These are phyloP conservation scores for Rhyacophila brunnea DNA, from an alignment of 1,140 invertebrate genomes.

Conservation along the genomic window DNA sequence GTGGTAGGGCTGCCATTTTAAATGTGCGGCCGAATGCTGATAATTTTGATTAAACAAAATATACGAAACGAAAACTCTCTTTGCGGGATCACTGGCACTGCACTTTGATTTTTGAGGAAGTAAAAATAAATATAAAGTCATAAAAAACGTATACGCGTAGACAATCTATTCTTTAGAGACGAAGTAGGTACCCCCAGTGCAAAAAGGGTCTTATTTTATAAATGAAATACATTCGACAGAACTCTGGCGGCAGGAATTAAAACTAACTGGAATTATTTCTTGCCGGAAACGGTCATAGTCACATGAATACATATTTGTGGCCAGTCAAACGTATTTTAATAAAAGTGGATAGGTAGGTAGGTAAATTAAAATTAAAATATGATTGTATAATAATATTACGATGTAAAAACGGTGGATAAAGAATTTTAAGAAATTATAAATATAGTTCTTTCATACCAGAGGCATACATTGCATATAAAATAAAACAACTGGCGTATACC, in stretches of 20 bases:
- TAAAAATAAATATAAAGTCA: conserved; percentile 16
- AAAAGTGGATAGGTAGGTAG: no score
- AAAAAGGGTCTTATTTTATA: conserved; percentile 22
- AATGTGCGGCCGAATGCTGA: conserved; percentile 26
- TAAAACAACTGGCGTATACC: no score
- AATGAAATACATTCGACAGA: conserved; percentile 21
- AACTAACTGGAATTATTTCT: neutral
- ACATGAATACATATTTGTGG: no score
- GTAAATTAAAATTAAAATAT: no score
- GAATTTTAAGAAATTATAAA: no score
- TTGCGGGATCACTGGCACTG: neutral
- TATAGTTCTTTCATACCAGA: no score
- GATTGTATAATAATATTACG: no score
- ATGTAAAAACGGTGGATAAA: no score
- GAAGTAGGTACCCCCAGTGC: conserved; percentile 9
- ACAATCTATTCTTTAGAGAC: conserved; percentile 16
- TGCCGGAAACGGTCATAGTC: no score
- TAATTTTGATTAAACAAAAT: conserved; percentile 23
- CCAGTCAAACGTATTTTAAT: no score
- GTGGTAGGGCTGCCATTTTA: conserved; percentile 81
- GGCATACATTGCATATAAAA: no score
- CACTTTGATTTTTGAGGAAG: conserved; percentile 3
- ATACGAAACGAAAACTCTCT: conserved; percentile 9
- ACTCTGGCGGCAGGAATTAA: conserved; percentile 6
- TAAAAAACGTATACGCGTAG: neutral